phyloP scores from a whole-genome alignment of 2,113 vertebrate genomes.

The Burhinus oedicnemus region DNA sequence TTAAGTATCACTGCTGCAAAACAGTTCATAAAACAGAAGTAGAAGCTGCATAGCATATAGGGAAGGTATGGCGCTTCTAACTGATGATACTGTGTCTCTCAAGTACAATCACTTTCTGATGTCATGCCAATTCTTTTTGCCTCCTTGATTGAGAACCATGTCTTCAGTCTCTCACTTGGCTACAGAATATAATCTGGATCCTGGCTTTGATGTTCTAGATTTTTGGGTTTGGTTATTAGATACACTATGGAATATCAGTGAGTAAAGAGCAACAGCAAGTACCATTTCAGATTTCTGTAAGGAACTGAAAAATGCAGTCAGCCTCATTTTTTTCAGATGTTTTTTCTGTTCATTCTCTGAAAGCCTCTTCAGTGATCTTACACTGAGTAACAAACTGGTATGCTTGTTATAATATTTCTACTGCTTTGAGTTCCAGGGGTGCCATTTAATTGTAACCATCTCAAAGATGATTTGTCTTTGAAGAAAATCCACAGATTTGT shows the following conservation, averaged over 20 bases:
- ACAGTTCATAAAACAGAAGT: not conserved
- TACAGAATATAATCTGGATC: not conserved
- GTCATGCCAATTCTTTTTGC: not conserved
- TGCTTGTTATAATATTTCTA: not conserved
- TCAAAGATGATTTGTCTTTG: not conserved
- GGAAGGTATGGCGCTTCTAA: not conserved
- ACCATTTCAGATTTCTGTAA: not conserved
- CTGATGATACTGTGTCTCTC: not conserved
- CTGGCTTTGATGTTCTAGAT: not conserved
- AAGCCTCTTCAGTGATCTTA: not conserved
- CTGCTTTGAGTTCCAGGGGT: not conserved
- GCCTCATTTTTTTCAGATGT: not conserved
- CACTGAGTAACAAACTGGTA: not conserved
- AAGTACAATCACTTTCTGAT: not conserved
- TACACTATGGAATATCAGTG: not conserved
- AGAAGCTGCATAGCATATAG: not conserved
- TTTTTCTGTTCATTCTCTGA: not conserved
- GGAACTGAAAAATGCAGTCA: not conserved
- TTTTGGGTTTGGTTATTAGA: not conserved
- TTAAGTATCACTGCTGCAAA: not conserved
- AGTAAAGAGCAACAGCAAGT: not conserved
- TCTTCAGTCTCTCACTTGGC: not conserved
- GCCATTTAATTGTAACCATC: not conserved
- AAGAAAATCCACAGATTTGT: not conserved
- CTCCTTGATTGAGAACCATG: not conserved